Base-by-base conservation (phyloP, 1,140 invertebrate species). In the Drosophila littoralis region DNA sequence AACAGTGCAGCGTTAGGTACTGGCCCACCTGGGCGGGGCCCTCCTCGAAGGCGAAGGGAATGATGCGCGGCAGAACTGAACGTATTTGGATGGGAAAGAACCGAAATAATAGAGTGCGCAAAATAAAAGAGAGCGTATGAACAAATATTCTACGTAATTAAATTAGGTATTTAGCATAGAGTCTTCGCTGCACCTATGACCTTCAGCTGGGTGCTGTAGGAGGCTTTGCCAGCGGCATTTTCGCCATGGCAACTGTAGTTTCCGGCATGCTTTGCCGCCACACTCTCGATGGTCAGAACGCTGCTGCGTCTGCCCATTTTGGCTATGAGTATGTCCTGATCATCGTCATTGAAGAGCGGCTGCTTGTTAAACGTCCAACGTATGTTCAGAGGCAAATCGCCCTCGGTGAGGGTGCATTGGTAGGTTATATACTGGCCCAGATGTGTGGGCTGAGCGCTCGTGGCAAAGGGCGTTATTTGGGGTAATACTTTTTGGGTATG, bases 351-450 rank as follows among this genome's bases (percentile, higher is more conserved):
- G 51, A 91, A 81, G 38, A 91, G 58, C 91, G 94, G 91, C 92
- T 93, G 77, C 57, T 92, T 91, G 79, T 96, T 95, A 80, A 96
- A 96, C 51, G 94, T 94, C 97, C 97, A 98, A 45, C 93, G 93
- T 77, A 98, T 96, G 59, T 95, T 95, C 66, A 98, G 93, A 1
- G 97, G 97, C 71, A 95, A 93, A 91, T 98, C 97, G 42, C 97
- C 97, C 91, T 97, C 97, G 57, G 93, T 93, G 7, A 95, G 92
- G 28, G 94, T 92, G 86, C 95, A 96, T 77, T 93, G 93, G 43
- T 95, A 93, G 17, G 94, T 94, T 50, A 94, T 93, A 10, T 94
- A 93, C 61, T 95, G 94, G 36, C 95, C 95, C 65, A 94, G 93
- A 91, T 95, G 95, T 1, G 93, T 92, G 38, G 94, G 93, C 57